Base-by-base conservation (phyloP, 2,797 vertebrate genomes). In the Muraenolepis orangiensis region DNA sequence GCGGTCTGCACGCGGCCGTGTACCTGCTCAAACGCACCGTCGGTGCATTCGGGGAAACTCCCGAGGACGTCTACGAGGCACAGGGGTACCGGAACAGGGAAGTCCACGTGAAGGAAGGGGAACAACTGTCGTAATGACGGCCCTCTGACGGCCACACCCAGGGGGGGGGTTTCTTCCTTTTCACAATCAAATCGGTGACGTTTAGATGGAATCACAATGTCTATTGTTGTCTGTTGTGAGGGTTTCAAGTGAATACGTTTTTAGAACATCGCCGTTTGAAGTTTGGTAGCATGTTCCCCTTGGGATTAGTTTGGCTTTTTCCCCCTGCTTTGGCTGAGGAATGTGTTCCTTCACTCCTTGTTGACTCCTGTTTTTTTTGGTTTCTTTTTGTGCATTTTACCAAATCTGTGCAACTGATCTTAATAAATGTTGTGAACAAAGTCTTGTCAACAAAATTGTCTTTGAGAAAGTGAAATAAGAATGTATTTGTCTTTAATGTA, bases 1-100 rank as follows among this genome's bases (percentile, higher is more conserved):
- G 97, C 0, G 98, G 97, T 10, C 95, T 99, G 69, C 96, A 97
- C 2, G 97, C 97, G 2, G 97, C 95, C 0, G 97, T 99, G 34
- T 98, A 96, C 66, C 94, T 98, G 69, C 95, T 99, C 77, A 94
- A 91, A 83, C 93, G 97, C 78, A 97, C 95, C 0, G 71, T 6
- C 0, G 87, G 79, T 2, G 73, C 80, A 81, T 94, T 92, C 83
- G 91, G 91, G 34, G 85, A 87, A 82, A 91, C 88, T 76, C 86
- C 91, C 0, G 92, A 93, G 75, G 92, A 93, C 6, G 29, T 87
- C 73, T 57, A 86, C 78, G 86, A 92, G 69, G 81, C 90, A 76
- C 82, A 51, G 12, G 81, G 71, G 75, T 34, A 18, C 0, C 67
- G 13, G 20, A 82, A 82, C 5, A 29, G 70, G 12, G 78, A 79